Conservation (phyloP, 2,888 invertebrate species). For the Microctonus brassicae region DNA sequence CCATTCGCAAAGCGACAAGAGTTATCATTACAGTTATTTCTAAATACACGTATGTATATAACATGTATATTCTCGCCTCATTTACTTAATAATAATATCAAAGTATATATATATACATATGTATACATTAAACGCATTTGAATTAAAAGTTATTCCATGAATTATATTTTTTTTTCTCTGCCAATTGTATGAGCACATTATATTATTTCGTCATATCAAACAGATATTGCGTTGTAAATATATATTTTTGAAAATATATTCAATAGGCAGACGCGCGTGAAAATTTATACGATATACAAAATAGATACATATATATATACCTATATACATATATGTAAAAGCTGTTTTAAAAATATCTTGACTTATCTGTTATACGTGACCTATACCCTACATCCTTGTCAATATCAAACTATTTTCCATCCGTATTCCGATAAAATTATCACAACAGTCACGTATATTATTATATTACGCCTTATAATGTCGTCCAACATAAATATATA, state of each 20-base stretch:
- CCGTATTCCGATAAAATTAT: neutral
- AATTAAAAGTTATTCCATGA: neutral
- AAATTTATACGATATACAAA: neutral
- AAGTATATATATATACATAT: neutral
- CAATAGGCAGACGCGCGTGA: neutral
- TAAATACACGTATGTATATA: neutral
- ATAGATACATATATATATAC: neutral
- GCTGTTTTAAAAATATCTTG: neutral
- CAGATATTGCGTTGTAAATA: neutral
- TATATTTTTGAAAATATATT: no score
- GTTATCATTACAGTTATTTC: slow-evolving; percentile 10
- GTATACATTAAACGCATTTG: no score
- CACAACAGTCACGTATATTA: neutral
- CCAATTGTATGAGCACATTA: neutral
- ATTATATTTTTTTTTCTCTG: neutral
- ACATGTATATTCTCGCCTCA: no score
- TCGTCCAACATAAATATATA: neutral
- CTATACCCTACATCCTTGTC: slow-evolving; percentile 49
- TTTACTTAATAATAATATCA: neutral
- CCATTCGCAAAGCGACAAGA: neutral
- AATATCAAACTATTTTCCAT: slow-evolving; percentile 12
- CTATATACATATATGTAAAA: neutral
- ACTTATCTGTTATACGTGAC: slow-evolving; percentile 39
- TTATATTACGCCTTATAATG: neutral
- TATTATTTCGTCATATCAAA: neutral